Evolutionary conservation across 2,888 invertebrate genomes (phyloP).

Genomic region (Synanthedon formicaeformis): DNA sequence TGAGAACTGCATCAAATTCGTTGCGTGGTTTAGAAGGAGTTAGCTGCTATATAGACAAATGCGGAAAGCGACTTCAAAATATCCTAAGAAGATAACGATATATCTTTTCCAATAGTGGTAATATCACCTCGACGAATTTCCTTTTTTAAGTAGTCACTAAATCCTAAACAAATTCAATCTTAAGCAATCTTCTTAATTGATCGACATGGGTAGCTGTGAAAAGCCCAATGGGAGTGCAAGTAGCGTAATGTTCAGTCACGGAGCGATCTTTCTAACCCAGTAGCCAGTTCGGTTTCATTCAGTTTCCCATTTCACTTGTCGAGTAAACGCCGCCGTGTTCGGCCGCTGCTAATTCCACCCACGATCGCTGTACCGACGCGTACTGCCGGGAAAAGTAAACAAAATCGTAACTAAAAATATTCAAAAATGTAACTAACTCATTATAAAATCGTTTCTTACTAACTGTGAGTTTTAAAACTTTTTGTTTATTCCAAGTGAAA

Average conservation of each 20-base stretch:
- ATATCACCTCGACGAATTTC: too few species aligned
- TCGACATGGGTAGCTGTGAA: not conserved
- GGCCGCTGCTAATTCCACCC: conserved; percentile 19
- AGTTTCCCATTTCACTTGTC: conserved; percentile 37
- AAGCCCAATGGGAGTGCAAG: not conserved
- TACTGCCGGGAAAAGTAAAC: not conserved
- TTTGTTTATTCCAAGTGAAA: not conserved
- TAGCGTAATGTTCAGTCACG: not conserved
- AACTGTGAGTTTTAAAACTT: not conserved
- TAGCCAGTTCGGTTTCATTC: not conserved
- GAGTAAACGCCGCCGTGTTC: conserved; percentile 29
- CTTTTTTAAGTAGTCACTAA: too few species aligned
- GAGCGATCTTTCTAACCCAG: not conserved
- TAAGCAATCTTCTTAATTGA: not conserved
- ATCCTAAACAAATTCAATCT: not conserved
- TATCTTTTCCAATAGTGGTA: too few species aligned
- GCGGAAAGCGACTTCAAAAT: too few species aligned
- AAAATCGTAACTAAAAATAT: not conserved
- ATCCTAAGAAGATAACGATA: too few species aligned
- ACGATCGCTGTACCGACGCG: not conserved
- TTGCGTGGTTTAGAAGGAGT: too few species aligned
- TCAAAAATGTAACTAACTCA: not conserved
- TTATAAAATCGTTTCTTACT: not conserved
- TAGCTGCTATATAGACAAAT: too few species aligned
- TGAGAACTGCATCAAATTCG: too few species aligned